A percentile compares a stretch with the other conserved stretches of the same genome.
phyloP scores from a whole-genome alignment of 2,113 vertebrate species.

The Pyrgilauda ruficollis region DNA sequence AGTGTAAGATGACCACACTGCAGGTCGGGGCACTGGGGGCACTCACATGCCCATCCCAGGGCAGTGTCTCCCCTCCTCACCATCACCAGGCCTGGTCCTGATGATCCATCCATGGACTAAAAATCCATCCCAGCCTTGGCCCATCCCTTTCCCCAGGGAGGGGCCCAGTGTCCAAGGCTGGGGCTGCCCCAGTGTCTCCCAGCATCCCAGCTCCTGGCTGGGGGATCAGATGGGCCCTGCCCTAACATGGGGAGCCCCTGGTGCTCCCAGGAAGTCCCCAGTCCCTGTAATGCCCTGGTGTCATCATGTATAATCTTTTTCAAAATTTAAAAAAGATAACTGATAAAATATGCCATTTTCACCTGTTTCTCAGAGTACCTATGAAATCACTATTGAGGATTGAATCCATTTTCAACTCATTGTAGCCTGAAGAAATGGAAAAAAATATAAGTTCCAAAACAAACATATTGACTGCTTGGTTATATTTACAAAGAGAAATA shows the following conservation, averaged over 20 bases:
- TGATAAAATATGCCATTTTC: neutral
- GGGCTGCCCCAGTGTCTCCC: neutral
- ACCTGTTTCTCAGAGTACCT: neutral
- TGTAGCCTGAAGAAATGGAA: neutral
- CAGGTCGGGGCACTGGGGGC: neutral
- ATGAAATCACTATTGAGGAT: neutral
- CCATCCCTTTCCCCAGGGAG: neutral
- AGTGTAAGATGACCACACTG: rapidly evolving
- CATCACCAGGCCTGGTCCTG: neutral
- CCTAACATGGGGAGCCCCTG: rapidly evolving
- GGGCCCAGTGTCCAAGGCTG: rapidly evolving
- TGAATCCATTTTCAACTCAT: neutral
- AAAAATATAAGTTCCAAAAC: neutral
- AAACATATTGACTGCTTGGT: neutral
- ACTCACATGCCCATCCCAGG: rapidly evolving
- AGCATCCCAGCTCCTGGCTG: neutral
- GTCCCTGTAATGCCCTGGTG: rapidly evolving
- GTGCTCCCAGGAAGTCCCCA: neutral
- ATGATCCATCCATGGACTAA: rapidly evolving
- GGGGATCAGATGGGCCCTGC: neutral
- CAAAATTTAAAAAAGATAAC: neutral
- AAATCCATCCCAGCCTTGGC: neutral
- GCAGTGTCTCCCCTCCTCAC: neutral
- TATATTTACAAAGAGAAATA: neutral
- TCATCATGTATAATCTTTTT: neutral